These are phyloP conservation scores for Eupithecia subumbrata DNA, from an alignment of 2,888 invertebrate genomes.

Conservation along the genomic window DNA sequence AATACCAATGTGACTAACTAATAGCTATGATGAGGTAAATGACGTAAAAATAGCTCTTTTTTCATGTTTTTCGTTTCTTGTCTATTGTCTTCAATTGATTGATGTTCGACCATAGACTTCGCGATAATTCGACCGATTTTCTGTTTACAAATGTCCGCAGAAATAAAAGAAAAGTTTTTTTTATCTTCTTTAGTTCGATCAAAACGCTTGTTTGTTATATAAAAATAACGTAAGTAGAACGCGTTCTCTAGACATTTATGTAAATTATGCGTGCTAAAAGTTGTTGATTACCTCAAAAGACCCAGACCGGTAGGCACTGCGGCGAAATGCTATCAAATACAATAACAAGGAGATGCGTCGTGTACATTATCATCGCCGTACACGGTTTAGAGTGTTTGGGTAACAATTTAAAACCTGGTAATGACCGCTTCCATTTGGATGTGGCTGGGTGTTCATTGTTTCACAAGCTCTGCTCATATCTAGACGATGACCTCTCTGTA, in stretches of 20 bases:
- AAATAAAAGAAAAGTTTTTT: constrained; percentile 2
- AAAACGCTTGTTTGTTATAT: not conserved
- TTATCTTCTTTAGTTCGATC: not conserved
- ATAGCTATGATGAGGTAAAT: too few relatives aligned
- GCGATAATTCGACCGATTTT: not conserved
- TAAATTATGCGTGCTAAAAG: not conserved
- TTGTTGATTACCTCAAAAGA: constrained; percentile 31
- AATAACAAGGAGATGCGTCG: constrained; percentile 51
- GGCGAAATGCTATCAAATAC: constrained; percentile 64
- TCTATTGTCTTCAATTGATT: too few relatives aligned
- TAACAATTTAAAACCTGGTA: constrained; percentile 58
- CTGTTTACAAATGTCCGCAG: not conserved
- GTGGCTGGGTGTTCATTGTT: constrained; percentile 68
- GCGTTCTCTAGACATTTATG: not conserved
- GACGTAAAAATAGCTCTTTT: too few relatives aligned
- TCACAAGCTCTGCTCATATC: constrained; percentile 73
- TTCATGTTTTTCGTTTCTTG: not conserved
- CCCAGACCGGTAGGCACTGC: constrained; percentile 45
- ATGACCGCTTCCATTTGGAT: constrained; percentile 65
- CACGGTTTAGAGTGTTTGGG: constrained; percentile 58
- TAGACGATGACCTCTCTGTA: constrained; percentile 71
- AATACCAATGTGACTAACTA: too few relatives aligned
- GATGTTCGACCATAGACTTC: too few relatives aligned
- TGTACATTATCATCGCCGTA: constrained; percentile 50
- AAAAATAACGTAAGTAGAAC: not conserved